phyloP scores from a whole-genome alignment of 2,797 vertebrate genomes.

The Mareca penelope region DNA sequence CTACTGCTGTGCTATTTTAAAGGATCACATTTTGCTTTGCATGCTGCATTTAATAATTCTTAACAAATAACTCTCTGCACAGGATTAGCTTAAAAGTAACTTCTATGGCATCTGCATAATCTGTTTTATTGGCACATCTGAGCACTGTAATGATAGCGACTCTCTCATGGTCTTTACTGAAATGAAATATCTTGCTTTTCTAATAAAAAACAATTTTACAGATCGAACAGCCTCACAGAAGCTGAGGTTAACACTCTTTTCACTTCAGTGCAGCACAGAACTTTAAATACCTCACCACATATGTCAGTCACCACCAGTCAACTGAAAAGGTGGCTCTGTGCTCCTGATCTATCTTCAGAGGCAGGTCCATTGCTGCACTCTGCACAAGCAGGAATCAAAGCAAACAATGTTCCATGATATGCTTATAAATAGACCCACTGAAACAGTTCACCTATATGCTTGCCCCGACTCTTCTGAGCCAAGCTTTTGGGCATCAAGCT shows the following conservation, averaged over 20 bases:
- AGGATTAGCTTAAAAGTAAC: slow-evolving; percentile 13
- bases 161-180: not conserved
- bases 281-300: not conserved
- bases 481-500: not conserved
- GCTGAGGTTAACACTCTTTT: not conserved
- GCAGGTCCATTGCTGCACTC: rapidly evolving
- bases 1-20: not conserved
- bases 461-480: rapidly evolving
- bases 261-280: not conserved
- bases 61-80: slow-evolving; percentile 3
- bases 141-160: not conserved
- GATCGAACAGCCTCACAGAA: not conserved
- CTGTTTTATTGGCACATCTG: not conserved
- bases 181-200: not conserved
- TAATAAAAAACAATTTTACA: not conserved
- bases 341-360: not conserved
- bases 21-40: not conserved
- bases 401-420: not conserved
- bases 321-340: not conserved
- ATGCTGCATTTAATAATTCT: not conserved
- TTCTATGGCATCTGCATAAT: not conserved
- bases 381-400: not conserved
- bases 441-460: not conserved
- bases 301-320: not conserved
- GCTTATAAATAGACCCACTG: not conserved